phyloP scores from a whole-genome alignment of 1,140 invertebrate species.

The Meloidogyne exigua region DNA sequence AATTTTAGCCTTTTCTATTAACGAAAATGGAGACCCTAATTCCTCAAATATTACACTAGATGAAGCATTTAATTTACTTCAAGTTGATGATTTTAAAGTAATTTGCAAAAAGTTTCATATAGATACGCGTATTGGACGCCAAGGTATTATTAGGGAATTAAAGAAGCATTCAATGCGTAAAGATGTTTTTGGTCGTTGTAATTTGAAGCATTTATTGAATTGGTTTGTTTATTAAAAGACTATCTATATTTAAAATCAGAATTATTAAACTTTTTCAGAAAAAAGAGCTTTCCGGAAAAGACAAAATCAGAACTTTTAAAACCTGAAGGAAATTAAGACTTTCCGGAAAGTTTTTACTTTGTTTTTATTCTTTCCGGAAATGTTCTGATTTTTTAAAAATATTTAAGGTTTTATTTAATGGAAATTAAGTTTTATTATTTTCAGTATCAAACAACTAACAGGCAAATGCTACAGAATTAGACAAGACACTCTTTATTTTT shows the following conservation, averaged over 20 bases:
- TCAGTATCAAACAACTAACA: conserved; percentile 23
- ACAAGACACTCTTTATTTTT: conserved; percentile 10
- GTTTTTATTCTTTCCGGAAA: conserved; percentile 3
- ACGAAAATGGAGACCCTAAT: conserved; percentile 15
- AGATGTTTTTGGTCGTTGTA: conserved; percentile 4
- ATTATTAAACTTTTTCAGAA: conserved; percentile 15
- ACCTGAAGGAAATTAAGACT: background rate
- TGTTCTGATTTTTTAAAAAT: background rate
- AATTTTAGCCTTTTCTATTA: conserved; percentile 9
- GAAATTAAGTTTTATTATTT: background rate
- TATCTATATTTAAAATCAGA: conserved; percentile 17
- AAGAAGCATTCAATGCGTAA: background rate
- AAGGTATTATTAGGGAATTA: background rate
- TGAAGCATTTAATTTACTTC: conserved; percentile 27
- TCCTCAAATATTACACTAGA: background rate
- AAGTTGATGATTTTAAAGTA: background rate
- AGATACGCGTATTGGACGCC: background rate
- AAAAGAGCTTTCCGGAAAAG: conserved; percentile 2
- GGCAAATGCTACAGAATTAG: conserved; percentile 34
- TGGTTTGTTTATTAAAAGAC: conserved; percentile 3
- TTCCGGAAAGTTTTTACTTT: too few relatives aligned
- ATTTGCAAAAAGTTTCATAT: conserved; percentile 10
- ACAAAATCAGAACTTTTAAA: too few relatives aligned
- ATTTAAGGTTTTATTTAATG: background rate
- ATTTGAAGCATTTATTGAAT: background rate